Evolutionary conservation across 2,888 invertebrate species (phyloP).

Genomic region (Hyalella azteca): DNA sequence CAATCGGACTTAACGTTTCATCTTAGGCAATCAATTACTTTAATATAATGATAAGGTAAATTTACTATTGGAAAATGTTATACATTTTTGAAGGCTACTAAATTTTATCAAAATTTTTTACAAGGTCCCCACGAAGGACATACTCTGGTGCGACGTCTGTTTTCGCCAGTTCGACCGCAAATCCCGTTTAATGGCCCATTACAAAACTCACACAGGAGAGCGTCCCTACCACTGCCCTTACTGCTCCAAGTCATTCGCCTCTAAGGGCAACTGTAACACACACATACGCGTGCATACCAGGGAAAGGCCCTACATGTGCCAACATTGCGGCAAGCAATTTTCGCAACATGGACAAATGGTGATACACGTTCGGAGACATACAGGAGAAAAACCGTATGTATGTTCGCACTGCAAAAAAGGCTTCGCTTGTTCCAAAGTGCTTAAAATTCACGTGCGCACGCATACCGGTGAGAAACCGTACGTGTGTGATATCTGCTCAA

Average conservation of each 20-base stretch:
- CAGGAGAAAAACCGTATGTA: constrained; percentile 57
- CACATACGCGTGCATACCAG: constrained; percentile 57
- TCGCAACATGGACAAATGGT: constrained; percentile 58
- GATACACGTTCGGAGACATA: constrained; percentile 57
- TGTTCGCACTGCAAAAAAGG: constrained; percentile 56
- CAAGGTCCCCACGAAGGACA: background rate
- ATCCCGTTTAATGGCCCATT: constrained; percentile 52
- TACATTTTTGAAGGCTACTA: no score
- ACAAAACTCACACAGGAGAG: constrained; percentile 57
- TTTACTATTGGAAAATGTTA: no score
- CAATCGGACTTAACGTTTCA: no score
- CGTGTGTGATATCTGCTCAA: constrained; percentile 56
- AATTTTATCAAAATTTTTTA: no score
- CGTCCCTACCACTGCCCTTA: constrained; percentile 55
- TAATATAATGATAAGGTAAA: no score
- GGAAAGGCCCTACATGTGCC: constrained; percentile 57
- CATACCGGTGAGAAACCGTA: constrained; percentile 59
- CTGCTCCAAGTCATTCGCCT: constrained; percentile 56
- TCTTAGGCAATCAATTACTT: no score
- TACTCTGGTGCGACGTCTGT: constrained; percentile 40
- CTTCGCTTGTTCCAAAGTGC: constrained; percentile 58
- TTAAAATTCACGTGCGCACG: constrained; percentile 58
- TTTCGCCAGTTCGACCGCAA: constrained; percentile 51
- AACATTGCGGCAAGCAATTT: constrained; percentile 55
- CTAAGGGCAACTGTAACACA: constrained; percentile 57